Base-by-base conservation (phyloP, 2,888 invertebrate genomes). In the Beris chalybata region DNA sequence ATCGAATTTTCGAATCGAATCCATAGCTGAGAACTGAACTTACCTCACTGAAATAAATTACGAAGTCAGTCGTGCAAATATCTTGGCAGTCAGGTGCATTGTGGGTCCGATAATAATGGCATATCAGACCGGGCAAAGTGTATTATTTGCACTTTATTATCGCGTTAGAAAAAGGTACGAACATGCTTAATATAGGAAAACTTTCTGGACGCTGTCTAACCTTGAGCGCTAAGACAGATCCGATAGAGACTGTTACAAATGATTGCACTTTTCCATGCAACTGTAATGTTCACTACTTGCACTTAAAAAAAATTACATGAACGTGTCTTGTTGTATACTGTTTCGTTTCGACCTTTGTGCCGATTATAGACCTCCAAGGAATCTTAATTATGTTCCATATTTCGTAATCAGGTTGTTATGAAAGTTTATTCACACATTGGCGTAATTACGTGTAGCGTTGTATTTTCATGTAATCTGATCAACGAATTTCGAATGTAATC, bases 61-160 rank as follows among this genome's bases (percentile, higher is more conserved):
- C 56, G 43, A 56, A 56, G 56, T 56, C 56, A 56, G 56, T 56
- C 56, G 56, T 56, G 56, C 56, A 56, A 56, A 56, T 43, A 56
- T 56, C 56, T 56, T 44, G 44, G 56, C 56, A 56, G 56, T 56
- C 56, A 56, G 56, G 56, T 56, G 56, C 56, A 56, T 56, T 56
- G 43, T 9, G 38, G 38, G 38, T 5, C 38, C 56, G 56, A 56
- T 56, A 56, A 56, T 56, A 56, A 56, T 43, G 56, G 56, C 56
- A 56, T 56, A 56, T 56, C 56, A 22, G 56, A 38, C 38, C 13
- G 9, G 9, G 70, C 69, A 67, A 71, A 71, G 74, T 77, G 77
- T 79, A 77, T 79, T 79, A 79, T 79, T 79, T 79, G 79, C 79
- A 79, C 79, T 78, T 78, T 79, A 79, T 79, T 79, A 79, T 78